Percentiles rank a stretch among this genome's conserved stretches.
Evolutionary conservation across 2,888 invertebrate genomes (phyloP).

Genomic region (Pyralis farinalis): DNA sequence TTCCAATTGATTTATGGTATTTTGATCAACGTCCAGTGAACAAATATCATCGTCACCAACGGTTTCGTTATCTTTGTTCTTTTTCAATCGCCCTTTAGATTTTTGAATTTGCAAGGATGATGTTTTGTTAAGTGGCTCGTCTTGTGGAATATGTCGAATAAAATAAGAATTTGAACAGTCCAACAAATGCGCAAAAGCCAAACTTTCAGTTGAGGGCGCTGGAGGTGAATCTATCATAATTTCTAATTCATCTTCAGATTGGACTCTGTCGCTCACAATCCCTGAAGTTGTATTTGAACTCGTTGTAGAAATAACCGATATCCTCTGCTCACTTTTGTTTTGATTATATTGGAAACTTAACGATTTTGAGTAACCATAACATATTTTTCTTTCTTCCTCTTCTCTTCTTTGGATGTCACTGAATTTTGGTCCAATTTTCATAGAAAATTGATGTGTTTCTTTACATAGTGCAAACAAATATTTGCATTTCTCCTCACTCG

Average conservation of each 20-base stretch:
- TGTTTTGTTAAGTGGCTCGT: slow-evolving; percentile 53
- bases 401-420: slow-evolving; percentile 91
- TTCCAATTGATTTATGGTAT: slow-evolving; percentile 42
- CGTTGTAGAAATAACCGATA: slow-evolving; percentile 94
- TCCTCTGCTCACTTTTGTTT: slow-evolving; percentile 88
- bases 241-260: slow-evolving; percentile 96
- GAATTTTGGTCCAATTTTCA: slow-evolving; percentile 93
- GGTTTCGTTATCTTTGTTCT: slow-evolving; percentile 54
- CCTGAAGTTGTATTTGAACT: slow-evolving; percentile 99
- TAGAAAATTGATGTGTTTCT: slow-evolving; percentile 97
- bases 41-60: slow-evolving; percentile 35
- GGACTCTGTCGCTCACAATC: slow-evolving; percentile 96
- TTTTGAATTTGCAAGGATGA: slow-evolving; percentile 62
- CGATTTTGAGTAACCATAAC: slow-evolving; percentile 86
- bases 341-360: slow-evolving; percentile 82
- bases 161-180: slow-evolving; percentile 81
- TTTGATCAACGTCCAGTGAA: slow-evolving; percentile 35
- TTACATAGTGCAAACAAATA: slow-evolving; percentile 92
- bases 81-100: slow-evolving; percentile 48
- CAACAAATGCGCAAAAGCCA: slow-evolving; percentile 88
- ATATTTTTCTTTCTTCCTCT: slow-evolving; percentile 87
- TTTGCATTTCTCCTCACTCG: slow-evolving; percentile 96
- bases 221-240: slow-evolving; percentile 92
- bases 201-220: slow-evolving; percentile 92
- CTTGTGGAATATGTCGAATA: slow-evolving; percentile 50